Evolutionary conservation across 2,888 invertebrate genomes (phyloP), one percentile per base, ranked within the genome.

Genomic region (Psylliodes chrysocephalus): DNA sequence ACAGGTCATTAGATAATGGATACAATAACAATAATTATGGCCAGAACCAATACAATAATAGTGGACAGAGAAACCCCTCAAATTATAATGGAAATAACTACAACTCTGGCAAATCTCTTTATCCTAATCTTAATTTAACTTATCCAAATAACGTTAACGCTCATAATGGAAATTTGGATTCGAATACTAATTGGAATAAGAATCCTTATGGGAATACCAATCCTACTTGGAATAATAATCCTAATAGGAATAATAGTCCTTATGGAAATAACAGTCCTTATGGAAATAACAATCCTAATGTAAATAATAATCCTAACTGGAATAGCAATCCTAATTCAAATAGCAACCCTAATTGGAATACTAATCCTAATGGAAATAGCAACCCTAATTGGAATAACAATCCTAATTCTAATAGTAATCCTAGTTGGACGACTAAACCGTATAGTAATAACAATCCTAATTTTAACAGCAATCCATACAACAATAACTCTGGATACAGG

Each of bases 191-290:
- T 22, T 4, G 22, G 40, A 12, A 40, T 15, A 7, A 10, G 6
- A 40, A 17, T n/a, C n/a, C n/a, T 15, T n/a, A 10, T 40, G 22
- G 22, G 22, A 22, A n/a, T 6, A 22, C 3, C 22, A 22, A 22
- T 22, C 22, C 22, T 22, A 22, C 22, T 22, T 4, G 22, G 40
- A 12, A 40, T 15, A 7, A 10, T 17, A 40, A 17, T n/a, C n/a
- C n/a, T 15, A 40, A 10, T 40, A n/a, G 40, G 40, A 40, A 40
- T 40, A 40, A 40, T n/a, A 12, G 12, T n/a, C 40, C 40, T n/a
- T n/a, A 40, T 17, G 40, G 14, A 40, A 40, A 40, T 17, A 1
- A 12, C 6, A 40, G 12, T 40, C 17, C 14, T 12, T n/a, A 40
- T 40, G 12, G 5, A 7, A 40, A 40, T 40, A 40, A 12, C 40